These are phyloP conservation scores for Galeruca laticollis DNA, from an alignment of 2,888 invertebrate genomes.

Conservation along the genomic window DNA sequence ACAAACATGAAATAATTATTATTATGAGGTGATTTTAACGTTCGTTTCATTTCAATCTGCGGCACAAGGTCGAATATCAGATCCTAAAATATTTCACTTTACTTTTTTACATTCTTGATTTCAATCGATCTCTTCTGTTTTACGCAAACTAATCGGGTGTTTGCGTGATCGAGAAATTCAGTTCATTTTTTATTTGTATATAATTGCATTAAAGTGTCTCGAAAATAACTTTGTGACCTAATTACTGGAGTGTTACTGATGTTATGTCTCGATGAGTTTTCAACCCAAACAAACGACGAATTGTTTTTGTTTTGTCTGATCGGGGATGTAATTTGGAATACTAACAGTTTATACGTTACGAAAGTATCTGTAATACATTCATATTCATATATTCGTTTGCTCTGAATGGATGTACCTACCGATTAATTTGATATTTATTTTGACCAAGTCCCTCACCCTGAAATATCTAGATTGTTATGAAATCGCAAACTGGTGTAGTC, in stretches of 20 bases:
- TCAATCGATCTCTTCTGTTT: constrained; percentile 10
- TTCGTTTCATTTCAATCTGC: constrained; percentile 26
- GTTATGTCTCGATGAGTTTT: constrained; percentile 2
- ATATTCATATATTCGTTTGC: no score
- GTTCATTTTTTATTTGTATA: constrained; percentile 15
- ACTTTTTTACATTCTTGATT: constrained; percentile 18
- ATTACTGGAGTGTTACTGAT: not conserved
- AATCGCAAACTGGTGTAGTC: no score
- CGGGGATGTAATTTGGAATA: not conserved
- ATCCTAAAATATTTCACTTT: constrained; percentile 35
- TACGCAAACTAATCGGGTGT: constrained; percentile 10
- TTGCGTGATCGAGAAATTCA: constrained; percentile 19
- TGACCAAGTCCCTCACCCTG: no score
- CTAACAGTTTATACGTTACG: no score
- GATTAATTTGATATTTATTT: no score
- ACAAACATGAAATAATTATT: constrained; percentile 45
- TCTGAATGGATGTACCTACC: no score
- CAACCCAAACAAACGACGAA: not conserved
- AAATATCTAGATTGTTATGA: no score
- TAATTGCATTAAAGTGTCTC: constrained; percentile 16
- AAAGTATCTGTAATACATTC: no score
- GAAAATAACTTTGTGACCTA: constrained; percentile 24
- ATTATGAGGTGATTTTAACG: constrained; percentile 43
- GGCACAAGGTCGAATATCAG: constrained; percentile 37
- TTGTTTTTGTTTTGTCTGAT: not conserved